These are phyloP conservation scores for Myripristis jacobus DNA, from an alignment of 2,797 vertebrate genomes.

Conservation along the genomic window DNA sequence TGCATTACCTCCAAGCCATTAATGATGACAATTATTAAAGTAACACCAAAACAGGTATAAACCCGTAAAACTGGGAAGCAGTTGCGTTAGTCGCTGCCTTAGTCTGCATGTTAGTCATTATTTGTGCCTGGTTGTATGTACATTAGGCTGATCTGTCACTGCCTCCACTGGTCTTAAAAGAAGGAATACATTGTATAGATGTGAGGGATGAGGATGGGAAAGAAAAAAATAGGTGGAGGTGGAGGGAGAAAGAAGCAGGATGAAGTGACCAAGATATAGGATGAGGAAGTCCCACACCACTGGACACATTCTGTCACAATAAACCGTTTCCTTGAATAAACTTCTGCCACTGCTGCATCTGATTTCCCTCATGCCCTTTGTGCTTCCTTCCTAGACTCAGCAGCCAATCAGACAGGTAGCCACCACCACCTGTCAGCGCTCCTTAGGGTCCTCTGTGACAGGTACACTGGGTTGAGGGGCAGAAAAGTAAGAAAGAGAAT, in stretches of 20 bases:
- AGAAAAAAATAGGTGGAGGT: constrained; percentile 10
- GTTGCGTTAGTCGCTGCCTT: not conserved
- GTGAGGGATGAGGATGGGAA: constrained; percentile 1
- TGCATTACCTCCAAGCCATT: constrained; percentile 19
- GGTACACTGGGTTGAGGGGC: constrained; percentile 40
- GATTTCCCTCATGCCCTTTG: constrained; percentile 68
- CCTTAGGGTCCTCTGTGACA: constrained; percentile 49
- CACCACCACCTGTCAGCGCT: constrained; percentile 50
- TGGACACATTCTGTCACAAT: constrained; percentile 54
- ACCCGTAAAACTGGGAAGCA: not conserved
- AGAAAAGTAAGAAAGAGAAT: constrained; percentile 1
- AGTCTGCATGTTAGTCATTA: not conserved
- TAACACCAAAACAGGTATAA: constrained; percentile 11
- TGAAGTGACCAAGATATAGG: constrained; percentile 2
- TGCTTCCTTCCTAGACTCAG: constrained; percentile 33
- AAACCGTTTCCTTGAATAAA: constrained; percentile 47
- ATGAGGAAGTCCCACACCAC: constrained; percentile 32
- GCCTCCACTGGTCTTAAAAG: not conserved
- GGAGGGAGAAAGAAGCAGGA: not conserved
- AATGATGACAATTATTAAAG: constrained; percentile 21
- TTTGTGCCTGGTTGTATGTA: not conserved
- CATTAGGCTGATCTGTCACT: not conserved
- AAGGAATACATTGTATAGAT: not conserved
- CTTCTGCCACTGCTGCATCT: constrained; percentile 44
- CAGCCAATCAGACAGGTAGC: constrained; percentile 39